Conservation (phyloP, 2,888 invertebrate species). For the Platerodrilus igneus region DNA sequence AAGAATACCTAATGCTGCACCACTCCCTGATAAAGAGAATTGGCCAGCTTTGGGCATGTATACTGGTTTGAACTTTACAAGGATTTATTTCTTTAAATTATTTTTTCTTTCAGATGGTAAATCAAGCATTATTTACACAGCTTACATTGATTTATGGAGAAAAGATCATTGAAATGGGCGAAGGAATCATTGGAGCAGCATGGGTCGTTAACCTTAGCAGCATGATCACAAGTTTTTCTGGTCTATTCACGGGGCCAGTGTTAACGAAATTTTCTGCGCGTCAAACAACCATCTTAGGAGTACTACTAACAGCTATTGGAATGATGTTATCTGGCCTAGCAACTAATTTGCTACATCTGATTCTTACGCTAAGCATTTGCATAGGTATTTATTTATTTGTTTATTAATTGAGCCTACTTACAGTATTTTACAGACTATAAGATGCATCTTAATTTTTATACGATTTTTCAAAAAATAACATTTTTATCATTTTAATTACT, state of each 20-base stretch:
- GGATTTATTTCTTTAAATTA: no score
- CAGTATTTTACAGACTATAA: no score
- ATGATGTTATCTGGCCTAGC: slow-evolving; percentile 53
- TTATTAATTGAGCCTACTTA: no score
- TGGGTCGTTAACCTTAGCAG: slow-evolving; percentile 65
- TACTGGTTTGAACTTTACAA: no score
- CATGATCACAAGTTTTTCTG: slow-evolving; percentile 59
- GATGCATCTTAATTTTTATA: no score
- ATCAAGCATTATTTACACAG: slow-evolving; percentile 65
- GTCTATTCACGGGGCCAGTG: slow-evolving; percentile 65
- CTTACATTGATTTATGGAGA: slow-evolving; percentile 67
- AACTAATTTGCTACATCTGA: slow-evolving; percentile 51
- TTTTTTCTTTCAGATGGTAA: slow-evolving; percentile 51
- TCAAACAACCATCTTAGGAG: slow-evolving; percentile 53
- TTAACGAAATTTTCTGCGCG: slow-evolving; percentile 56
- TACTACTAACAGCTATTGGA: slow-evolving; percentile 52
- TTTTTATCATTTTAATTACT: no score
- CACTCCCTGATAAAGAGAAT: no score
- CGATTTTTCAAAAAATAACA: no score
- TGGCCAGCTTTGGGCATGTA: no score
- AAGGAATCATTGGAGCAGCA: slow-evolving; percentile 62
- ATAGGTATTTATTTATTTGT: no score
- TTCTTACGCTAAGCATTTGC: slow-evolving; percentile 54
- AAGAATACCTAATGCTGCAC: no score
- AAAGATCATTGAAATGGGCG: slow-evolving; percentile 58